phyloP scores from a whole-genome alignment of 1,140 invertebrate species.

The Scaptomyza montana region DNA sequence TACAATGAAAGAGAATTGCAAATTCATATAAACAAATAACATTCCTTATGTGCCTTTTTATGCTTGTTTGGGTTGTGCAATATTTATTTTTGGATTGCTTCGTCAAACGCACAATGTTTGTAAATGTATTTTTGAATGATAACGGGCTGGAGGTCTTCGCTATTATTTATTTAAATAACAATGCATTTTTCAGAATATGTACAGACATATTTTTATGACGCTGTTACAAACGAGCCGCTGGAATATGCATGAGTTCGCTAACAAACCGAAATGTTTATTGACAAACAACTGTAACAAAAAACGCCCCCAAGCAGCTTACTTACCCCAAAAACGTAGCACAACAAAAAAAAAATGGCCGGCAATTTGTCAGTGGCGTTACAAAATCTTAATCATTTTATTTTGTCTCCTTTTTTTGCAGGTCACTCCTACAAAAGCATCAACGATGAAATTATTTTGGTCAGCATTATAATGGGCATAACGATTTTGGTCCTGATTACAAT shows the following conservation, averaged over 20 bases:
- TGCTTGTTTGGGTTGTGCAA: constrained; percentile 2
- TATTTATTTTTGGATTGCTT: constrained; percentile 5
- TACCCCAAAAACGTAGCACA: not conserved
- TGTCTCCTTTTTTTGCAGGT: constrained; percentile 84
- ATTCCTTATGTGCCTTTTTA: constrained; percentile 21
- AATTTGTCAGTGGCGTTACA: constrained; percentile 55
- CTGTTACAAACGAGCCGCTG: constrained; percentile 22
- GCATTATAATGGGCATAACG: constrained; percentile 92
- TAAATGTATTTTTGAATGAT: not conserved
- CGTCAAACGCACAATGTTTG: not conserved
- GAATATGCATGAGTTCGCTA: constrained; percentile 62
- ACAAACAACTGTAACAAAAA: constrained; percentile 30
- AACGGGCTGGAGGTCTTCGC: not conserved
- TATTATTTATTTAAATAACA: constrained; percentile 58
- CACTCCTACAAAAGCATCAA: constrained; percentile 91
- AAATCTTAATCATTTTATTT: constrained; percentile 42
- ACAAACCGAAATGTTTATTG: constrained; percentile 50
- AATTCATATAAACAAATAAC: constrained; percentile 20
- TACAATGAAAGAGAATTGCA: constrained; percentile 20
- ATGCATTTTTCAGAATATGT: constrained; percentile 56
- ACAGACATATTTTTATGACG: constrained; percentile 4
- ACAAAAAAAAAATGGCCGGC: constrained; percentile 53
- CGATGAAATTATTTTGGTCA: constrained; percentile 93
- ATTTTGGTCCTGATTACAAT: constrained; percentile 91
- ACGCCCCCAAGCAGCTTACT: constrained; percentile 1